These are phyloP conservation scores for Eupithecia tripunctaria DNA, from an alignment of 2,888 invertebrate species.

Conservation along the genomic window DNA sequence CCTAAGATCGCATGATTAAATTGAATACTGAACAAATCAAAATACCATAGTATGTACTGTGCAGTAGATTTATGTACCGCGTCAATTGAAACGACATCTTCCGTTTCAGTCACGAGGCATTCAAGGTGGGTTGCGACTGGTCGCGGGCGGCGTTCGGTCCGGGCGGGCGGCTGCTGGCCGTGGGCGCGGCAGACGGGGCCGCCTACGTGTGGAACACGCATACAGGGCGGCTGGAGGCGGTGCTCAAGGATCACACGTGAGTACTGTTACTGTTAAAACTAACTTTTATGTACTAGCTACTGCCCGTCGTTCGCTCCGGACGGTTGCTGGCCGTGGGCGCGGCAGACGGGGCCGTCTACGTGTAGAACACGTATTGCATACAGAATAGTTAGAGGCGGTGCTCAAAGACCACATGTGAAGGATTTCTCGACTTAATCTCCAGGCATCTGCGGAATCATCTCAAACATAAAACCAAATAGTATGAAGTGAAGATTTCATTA, in stretches of 20 bases:
- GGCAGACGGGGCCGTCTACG: slow-evolving; percentile 94
- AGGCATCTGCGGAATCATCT: neutral
- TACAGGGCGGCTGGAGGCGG: slow-evolving; percentile 89
- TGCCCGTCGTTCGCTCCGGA: slow-evolving; percentile 96
- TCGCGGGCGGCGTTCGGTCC: slow-evolving; percentile 96
- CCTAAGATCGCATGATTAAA: neutral
- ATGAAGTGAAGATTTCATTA: neutral
- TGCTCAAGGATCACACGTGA: slow-evolving; percentile 93
- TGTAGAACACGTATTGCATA: slow-evolving; percentile 95
- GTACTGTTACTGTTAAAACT: too few species aligned
- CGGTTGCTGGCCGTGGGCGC: slow-evolving; percentile 96
- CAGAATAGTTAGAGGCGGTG: slow-evolving; percentile 89
- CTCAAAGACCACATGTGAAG: slow-evolving; percentile 93
- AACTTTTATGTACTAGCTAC: too few species aligned
- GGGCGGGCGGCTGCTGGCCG: slow-evolving; percentile 93
- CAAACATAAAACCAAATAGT: neutral
- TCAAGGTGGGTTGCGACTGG: slow-evolving; percentile 98
- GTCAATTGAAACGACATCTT: slow-evolving; percentile 11
- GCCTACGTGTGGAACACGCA: slow-evolving; percentile 96
- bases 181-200: slow-evolving; percentile 96
- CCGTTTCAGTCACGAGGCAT: slow-evolving; percentile 92
- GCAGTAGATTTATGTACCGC: neutral
- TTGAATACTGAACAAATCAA: neutral
- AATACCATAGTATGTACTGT: neutral
- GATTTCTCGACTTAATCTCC: neutral